Conservation (phyloP, 2,797 vertebrate species). For the Sebastes hubbsi region DNA sequence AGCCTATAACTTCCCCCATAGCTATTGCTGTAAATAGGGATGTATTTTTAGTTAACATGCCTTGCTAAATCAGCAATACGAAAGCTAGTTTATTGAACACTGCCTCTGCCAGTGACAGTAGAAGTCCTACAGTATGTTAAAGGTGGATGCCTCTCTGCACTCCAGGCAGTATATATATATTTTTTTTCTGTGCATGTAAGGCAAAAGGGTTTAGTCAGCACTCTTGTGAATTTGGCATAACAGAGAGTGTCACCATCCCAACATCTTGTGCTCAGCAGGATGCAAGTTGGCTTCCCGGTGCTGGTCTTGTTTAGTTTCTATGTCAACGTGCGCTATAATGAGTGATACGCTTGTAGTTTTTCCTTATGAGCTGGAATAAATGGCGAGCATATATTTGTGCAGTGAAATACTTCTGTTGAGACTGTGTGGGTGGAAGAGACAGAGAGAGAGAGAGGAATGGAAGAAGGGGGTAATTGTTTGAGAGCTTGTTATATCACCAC, state of each 20-base stretch:
- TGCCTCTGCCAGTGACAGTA: constrained; percentile 39
- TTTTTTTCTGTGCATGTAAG: constrained; percentile 39
- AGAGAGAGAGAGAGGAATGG: constrained; percentile 6
- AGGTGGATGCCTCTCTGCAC: constrained; percentile 43
- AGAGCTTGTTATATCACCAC: constrained; percentile 77
- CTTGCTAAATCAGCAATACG: constrained; percentile 56
- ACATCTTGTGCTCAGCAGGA: constrained; percentile 77
- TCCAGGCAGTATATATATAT: constrained; percentile 18
- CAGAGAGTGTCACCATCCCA: constrained; percentile 66
- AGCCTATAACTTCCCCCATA: constrained; percentile 39
- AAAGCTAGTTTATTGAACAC: constrained; percentile 44
- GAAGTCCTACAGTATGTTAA: constrained; percentile 35
- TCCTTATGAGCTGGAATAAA: constrained; percentile 55
- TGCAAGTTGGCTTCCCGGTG: constrained; percentile 57
- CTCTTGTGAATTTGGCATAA: constrained; percentile 66
- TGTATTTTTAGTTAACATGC: constrained; percentile 57
- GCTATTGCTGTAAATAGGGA: constrained; percentile 49
- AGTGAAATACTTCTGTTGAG: constrained; percentile 43
- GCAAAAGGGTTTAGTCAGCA: constrained; percentile 64
- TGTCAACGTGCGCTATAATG: constrained; percentile 49
- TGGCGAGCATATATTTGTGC: constrained; percentile 58
- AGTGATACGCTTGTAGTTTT: constrained; percentile 56
- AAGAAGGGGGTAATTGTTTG: constrained; percentile 68
- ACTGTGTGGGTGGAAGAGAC: constrained; percentile 62
- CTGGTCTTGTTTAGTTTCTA: constrained; percentile 59